Evolutionary conservation across 1,140 invertebrate species (phyloP), one percentile per base, ranked within the genome.

Genomic region (Glomeris maerens): DNA sequence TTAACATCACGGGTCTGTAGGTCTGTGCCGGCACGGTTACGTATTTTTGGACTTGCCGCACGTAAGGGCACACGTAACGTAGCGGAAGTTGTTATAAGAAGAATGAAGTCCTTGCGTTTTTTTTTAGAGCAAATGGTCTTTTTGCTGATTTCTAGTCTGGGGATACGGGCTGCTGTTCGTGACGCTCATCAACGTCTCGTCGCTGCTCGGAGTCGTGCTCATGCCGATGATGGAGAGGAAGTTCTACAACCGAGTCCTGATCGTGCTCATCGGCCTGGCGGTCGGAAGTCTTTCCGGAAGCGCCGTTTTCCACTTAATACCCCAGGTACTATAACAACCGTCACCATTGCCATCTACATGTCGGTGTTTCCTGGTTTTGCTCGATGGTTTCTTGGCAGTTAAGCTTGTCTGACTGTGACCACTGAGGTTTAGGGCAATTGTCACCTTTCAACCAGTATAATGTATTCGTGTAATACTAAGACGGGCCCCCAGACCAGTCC

Each of bases 241-340:
- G 2, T 64, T 68, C 21, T 81, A 78, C 60, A 68, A 72, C 49
- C 57, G 67, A 38, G 56, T 79, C 1, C 67, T 81, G 53, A 73
- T 73, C 26, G 65, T 74, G 27, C 71, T 80, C 55, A 72, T 81
- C 45, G 78, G 78, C 14, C 61, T 81, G 13, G 79, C 78, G n/a
- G 76, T 79, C 21, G 79, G 79, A 0, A 77, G 75, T 40, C 63
- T 81, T 21, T 70, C 72, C 21, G 75, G 75, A 3, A 78, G 74
- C 47, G 72, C 75, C 1, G 60, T 79, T 17, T 75, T 82, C 52
- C 75, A 80, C 55, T 67, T 81, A 4, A 71, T 81, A 21, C 78
- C 79, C 4, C 73, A 79, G 64, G 78, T 68, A n/a, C n/a, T n/a
- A n/a, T n/a, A n/a, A n/a, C n/a, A 57, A 44, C 7, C 10, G 21